Percentiles rank a stretch among this genome's conserved stretches.
Conservation (phyloP, 2,888 invertebrate species). For the Empis livida region DNA sequence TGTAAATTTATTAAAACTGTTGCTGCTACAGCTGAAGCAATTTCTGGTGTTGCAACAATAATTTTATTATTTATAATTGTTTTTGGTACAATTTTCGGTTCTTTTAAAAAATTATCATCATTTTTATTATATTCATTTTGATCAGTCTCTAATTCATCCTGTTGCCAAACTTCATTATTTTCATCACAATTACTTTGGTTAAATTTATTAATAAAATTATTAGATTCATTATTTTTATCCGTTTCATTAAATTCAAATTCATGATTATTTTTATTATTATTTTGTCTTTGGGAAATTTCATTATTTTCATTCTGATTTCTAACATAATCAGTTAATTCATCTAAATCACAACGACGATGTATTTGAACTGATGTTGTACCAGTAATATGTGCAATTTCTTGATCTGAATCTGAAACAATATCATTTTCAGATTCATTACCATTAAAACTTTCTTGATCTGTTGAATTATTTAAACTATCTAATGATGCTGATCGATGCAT, state of each 20-base stretch:
- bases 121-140: constrained; percentile 2
- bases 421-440: constrained; percentile 32
- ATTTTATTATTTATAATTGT: constrained; percentile 9
- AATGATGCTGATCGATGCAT: constrained; percentile 40
- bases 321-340: constrained; percentile 29
- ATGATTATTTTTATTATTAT: no score
- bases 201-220: background rate
- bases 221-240: constrained; percentile 14
- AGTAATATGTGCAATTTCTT: constrained; percentile 44
- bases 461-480: constrained; percentile 56
- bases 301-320: constrained; percentile 18
- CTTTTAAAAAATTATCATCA: constrained; percentile 2
- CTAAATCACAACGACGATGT: constrained; percentile 30
- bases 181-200: background rate
- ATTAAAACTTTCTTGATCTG: constrained; percentile 49
- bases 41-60: background rate
- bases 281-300: background rate
- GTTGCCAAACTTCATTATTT: background rate
- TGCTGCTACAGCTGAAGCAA: no score
- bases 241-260: constrained; percentile 16
- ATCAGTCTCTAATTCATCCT: constrained; percentile 4
- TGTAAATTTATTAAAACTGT: no score
- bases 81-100: constrained; percentile 12
- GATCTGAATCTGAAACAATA: constrained; percentile 45
- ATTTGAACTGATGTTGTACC: constrained; percentile 32